Evolutionary conservation across 1,140 invertebrate species (phyloP).

Genomic region (Apis laboriosa): DNA sequence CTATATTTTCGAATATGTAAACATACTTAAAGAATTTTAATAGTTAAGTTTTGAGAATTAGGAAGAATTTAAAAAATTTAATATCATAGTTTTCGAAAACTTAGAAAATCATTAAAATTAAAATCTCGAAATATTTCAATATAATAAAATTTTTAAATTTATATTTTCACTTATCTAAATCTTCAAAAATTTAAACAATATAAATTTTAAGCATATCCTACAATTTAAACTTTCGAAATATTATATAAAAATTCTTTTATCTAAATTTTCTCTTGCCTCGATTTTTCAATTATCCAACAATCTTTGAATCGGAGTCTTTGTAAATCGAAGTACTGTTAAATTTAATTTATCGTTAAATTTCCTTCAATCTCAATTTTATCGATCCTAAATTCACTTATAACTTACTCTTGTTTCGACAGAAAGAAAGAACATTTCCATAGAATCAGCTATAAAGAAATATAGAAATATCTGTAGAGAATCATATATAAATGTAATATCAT

Average conservation of each 20-base stretch:
- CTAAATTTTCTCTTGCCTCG: background rate
- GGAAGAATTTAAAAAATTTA: no score
- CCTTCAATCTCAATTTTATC: background rate
- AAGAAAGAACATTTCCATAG: background rate
- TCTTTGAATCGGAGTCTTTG: background rate
- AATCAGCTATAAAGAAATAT: background rate
- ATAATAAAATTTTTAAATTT: no score
- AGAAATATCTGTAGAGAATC: background rate
- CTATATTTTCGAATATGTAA: background rate
- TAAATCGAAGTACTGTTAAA: background rate
- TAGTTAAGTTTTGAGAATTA: no score
- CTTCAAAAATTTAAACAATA: background rate
- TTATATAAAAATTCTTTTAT: no score
- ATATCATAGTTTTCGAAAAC: no score
- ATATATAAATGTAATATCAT: no score
- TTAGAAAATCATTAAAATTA: no score
- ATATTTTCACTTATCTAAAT: background rate
- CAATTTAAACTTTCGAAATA: no score
- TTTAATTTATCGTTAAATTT: background rate
- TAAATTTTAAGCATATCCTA: no score
- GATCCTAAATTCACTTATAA: background rate
- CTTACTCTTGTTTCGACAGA: background rate
- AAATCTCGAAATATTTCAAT: no score
- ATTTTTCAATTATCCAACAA: background rate
- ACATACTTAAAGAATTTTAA: no score